Evolutionary conservation across 2,113 vertebrate genomes (phyloP).

Genomic region (Alectura lathami): DNA sequence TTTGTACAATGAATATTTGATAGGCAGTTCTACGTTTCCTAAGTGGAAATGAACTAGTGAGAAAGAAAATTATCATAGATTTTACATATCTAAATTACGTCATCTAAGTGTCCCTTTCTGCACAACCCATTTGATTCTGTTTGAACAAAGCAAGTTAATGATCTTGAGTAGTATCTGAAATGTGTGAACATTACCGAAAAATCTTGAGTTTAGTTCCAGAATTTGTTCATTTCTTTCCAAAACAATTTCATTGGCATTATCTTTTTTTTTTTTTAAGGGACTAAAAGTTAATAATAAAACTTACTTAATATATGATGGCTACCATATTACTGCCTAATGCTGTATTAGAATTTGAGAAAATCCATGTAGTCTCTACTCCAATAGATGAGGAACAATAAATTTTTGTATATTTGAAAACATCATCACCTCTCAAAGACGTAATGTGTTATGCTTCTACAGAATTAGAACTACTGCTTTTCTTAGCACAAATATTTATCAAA

Average conservation of each 20-base stretch:
- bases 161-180: neutral
- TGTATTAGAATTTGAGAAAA: neutral
- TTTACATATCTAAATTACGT: constrained; percentile 15
- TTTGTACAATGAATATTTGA: constrained; percentile 20
- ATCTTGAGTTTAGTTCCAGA: neutral
- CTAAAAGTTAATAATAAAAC: neutral
- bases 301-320: neutral
- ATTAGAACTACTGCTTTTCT: neutral
- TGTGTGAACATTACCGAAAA: neutral
- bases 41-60: constrained; percentile 21
- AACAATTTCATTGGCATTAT: neutral
- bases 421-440: neutral
- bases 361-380: neutral
- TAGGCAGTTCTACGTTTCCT: neutral
- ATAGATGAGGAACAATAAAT: neutral
- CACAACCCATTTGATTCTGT: neutral
- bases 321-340: neutral
- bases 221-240: neutral
- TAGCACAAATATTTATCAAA: neutral
- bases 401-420: neutral
- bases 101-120: neutral
- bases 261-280: neutral
- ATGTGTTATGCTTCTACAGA: neutral
- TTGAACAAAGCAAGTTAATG: neutral
- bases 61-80: constrained; percentile 30